Evolutionary conservation across 1,140 invertebrate species (phyloP).

Genomic region (Drosophila bocki): DNA sequence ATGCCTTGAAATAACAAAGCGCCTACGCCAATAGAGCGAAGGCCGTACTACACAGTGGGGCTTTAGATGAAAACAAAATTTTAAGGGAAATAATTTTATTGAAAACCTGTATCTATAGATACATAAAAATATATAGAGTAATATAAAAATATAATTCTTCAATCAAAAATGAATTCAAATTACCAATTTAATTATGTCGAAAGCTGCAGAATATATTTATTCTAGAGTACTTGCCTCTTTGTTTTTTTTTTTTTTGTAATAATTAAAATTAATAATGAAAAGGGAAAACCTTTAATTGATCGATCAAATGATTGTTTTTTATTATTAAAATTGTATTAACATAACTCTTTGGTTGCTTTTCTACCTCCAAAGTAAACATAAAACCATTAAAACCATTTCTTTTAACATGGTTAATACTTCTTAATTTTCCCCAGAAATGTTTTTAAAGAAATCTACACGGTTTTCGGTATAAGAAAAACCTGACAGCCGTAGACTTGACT

Average conservation of each 20-base stretch:
- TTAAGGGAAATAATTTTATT: neutral
- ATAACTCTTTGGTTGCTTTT: neutral
- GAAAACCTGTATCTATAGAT: no score
- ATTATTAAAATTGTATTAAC: no score
- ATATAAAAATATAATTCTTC: no score
- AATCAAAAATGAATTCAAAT: neutral
- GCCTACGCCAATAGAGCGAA: slow-evolving; percentile 18
- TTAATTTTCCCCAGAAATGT: neutral
- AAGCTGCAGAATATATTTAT: no score
- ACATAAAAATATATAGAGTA: no score
- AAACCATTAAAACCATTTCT: neutral
- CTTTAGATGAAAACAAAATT: neutral
- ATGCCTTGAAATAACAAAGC: slow-evolving; percentile 59
- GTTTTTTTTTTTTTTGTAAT: no score
- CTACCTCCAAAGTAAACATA: neutral
- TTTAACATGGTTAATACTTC: neutral
- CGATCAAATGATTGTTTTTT: no score
- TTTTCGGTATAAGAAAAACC: neutral
- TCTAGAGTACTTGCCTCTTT: no score
- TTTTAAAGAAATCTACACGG: neutral
- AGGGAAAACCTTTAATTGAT: no score
- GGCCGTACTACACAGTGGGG: neutral
- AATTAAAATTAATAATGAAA: no score
- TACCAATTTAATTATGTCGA: neutral
- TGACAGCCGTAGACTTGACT: neutral